Percentiles rank a stretch among this genome's conserved stretches.
Evolutionary conservation across 2,888 invertebrate species (phyloP).

Genomic region (Mimachlamys varia): DNA sequence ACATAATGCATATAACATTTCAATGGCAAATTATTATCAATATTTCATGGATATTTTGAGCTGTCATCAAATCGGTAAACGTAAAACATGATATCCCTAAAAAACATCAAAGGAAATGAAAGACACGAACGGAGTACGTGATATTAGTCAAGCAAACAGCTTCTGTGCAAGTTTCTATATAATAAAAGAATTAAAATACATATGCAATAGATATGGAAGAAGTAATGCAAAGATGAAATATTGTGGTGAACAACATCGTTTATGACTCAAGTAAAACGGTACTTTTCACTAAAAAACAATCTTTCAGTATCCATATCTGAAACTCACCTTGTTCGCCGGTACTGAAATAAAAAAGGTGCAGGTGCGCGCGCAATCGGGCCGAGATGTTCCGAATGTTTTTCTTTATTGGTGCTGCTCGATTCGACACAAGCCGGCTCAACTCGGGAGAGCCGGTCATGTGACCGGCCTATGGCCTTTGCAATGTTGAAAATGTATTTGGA

Average conservation of each 20-base stretch:
- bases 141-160: too few relatives aligned
- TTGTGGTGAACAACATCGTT: background rate
- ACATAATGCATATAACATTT: background rate
- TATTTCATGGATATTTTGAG: background rate
- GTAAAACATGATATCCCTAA: background rate
- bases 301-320: background rate
- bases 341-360: slow-evolving; percentile 19
- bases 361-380: background rate
- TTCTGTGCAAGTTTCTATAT: background rate
- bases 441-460: too few relatives aligned
- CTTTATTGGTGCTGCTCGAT: too few relatives aligned
- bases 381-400: background rate
- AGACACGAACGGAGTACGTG: background rate
- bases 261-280: background rate
- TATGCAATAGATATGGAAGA: background rate
- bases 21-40: background rate
- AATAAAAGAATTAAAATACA: background rate
- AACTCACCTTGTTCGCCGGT: slow-evolving; percentile 36
- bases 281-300: background rate
- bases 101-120: background rate
- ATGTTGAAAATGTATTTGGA: too few relatives aligned
- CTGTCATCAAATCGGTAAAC: background rate
- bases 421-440: too few relatives aligned
- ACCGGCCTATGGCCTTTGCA: too few relatives aligned
- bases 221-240: background rate